Percentiles rank a stretch among this genome's conserved stretches.
Evolutionary conservation across 2,888 invertebrate genomes (phyloP).

Genomic region (Hydriomena furcata): DNA sequence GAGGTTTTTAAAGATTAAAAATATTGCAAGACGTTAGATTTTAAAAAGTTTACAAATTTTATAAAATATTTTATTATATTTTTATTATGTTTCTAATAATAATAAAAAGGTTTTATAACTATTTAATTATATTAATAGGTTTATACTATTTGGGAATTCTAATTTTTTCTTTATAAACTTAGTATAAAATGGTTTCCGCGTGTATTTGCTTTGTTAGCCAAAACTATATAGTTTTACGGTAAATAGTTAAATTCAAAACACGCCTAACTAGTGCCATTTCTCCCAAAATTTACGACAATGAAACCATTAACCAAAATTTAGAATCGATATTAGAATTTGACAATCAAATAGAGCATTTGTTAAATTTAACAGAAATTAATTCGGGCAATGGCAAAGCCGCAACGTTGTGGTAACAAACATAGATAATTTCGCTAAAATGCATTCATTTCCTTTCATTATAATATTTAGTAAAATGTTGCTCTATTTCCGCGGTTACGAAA

Average conservation of each 20-base stretch:
- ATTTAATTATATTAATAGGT: too few species aligned
- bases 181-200: too few species aligned
- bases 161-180: too few species aligned
- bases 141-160: too few species aligned
- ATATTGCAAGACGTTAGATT: too few species aligned
- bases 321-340: conserved; percentile 25
- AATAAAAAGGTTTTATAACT: too few species aligned
- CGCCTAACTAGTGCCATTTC: not conserved
- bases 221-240: too few species aligned
- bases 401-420: conserved; percentile 50
- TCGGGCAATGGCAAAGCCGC: conserved; percentile 45
- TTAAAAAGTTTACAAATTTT: too few species aligned
- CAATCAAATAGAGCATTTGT: conserved; percentile 53
- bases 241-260: not conserved
- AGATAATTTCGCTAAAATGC: conserved; percentile 9
- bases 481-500: conserved; percentile 13
- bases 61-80: too few species aligned
- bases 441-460: conserved; percentile 8
- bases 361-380: conserved; percentile 63
- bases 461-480: conserved; percentile 15
- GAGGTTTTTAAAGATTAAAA: not conserved
- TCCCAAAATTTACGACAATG: not conserved
- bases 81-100: too few species aligned
- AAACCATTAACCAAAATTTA: conserved; percentile 11
- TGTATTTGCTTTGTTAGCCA: too few species aligned